Percentiles rank a stretch among this genome's conserved stretches.
Conservation (phyloP, 2,888 invertebrate genomes). For the Criorhina ranunculi region DNA sequence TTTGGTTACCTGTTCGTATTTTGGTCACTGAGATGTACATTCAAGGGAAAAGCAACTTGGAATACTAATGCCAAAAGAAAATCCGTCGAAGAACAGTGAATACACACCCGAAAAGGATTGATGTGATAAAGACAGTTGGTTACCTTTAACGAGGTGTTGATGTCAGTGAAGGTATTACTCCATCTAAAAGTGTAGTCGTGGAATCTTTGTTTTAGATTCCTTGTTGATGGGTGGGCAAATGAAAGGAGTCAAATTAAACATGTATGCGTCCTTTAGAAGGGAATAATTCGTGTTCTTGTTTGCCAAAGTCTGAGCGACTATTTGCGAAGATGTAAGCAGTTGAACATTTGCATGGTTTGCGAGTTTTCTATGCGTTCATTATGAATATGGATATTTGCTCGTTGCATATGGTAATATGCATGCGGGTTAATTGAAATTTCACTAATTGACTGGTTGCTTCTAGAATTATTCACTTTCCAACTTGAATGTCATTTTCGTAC, state of each 20-base stretch:
- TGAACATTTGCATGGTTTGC: neutral
- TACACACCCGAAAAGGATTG: constrained; percentile 66
- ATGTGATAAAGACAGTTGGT: constrained; percentile 50
- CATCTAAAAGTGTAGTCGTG: constrained; percentile 24
- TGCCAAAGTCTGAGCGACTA: constrained; percentile 15
- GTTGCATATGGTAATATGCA: neutral
- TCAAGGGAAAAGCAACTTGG: constrained; percentile 30
- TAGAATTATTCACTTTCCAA: no score
- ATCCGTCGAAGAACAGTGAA: constrained; percentile 5
- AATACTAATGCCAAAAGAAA: constrained; percentile 62
- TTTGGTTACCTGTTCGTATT: constrained; percentile 60
- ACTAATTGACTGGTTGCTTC: no score
- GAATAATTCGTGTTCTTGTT: constrained; percentile 12
- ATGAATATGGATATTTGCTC: constrained; percentile 23
- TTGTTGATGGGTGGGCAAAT: neutral
- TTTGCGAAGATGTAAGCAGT: constrained; percentile 17
- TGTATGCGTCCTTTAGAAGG: neutral
- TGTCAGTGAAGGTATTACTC: constrained; percentile 20
- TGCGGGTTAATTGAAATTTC: neutral
- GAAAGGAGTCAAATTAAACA: neutral
- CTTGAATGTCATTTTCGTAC: no score
- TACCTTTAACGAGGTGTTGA: constrained; percentile 65
- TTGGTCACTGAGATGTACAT: constrained; percentile 67
- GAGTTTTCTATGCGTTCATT: neutral
- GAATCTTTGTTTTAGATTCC: neutral